Evolutionary conservation across 2,797 vertebrate species (phyloP), one percentile per base, ranked within the genome.

Genomic region (Rhinogobio ventralis): DNA sequence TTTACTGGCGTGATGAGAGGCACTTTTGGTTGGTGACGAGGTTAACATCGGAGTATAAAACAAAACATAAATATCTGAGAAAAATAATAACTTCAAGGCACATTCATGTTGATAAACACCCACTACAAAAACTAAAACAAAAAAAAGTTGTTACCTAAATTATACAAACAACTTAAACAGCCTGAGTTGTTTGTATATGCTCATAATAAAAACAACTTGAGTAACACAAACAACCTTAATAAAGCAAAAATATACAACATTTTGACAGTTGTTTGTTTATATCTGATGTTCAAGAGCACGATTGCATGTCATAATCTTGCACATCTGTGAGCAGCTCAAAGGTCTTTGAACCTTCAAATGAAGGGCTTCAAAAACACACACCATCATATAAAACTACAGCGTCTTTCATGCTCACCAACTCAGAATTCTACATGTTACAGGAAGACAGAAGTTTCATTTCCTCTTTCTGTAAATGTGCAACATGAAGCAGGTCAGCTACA

Each of bases 361-460:
- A 66, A 82, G 14, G 10, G n/a, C 79, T 49, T 73, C 19, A 39
- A 13, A 73, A 73, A 64, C 6, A 53, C 66, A 64, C 69, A 45
- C 51, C 23, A 20, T 10, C 51, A 81, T 23, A 20, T 81, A 33
- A 81, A 55, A 71, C 67, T 42, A 17, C 28, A 72, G 68, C 1
- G 25, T 19, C 67, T 46, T 60, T 82, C 55, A 42, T 68, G 20
- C 57, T 73, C 4, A 79, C 19, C 20, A 75, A 19, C 42, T 36
- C 66, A 8, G 5, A 45, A 33, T 46, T 55, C 67, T 5, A 67
- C 5, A 36, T 51, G 13, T 45, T 45, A 55, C 67, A 69, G 72
- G 49, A 78, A 79, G 81, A n/a, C 45, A 62, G 23, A 57, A 36
- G 67, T 86, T 86, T 86, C 80, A 30, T 30, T 81, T 89, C 88